A percentile compares a stretch with the other conserved stretches of the same genome.
Conservation (phyloP, 2,888 invertebrate species). For the Zele albiditarsus region DNA sequence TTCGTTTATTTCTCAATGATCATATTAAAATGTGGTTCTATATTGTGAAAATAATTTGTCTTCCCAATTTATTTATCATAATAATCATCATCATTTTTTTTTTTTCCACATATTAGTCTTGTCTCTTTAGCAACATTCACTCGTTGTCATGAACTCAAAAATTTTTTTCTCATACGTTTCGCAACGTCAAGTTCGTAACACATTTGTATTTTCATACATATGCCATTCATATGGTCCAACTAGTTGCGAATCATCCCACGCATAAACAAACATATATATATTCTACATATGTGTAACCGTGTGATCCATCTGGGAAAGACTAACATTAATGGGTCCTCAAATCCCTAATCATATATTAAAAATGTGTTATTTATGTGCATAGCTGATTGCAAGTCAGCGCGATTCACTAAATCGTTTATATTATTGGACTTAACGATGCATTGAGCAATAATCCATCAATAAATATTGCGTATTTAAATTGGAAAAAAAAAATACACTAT, state of each 20-base stretch:
- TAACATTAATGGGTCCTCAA: conserved; percentile 15
- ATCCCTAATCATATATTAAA: not conserved
- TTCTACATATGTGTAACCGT: conserved; percentile 19
- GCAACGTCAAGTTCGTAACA: conserved; percentile 14
- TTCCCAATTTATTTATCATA: not conserved
- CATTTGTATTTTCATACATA: conserved; percentile 25
- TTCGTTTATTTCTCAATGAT: not conserved
- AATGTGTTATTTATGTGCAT: not conserved
- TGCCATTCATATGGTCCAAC: conserved; percentile 23
- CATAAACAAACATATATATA: not conserved
- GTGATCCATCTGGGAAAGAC: conserved; percentile 7
- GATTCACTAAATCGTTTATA: not conserved
- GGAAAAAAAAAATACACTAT: not conserved
- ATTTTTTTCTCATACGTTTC: not conserved
- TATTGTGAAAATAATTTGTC: not conserved
- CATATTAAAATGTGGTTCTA: not conserved
- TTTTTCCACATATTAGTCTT: not conserved
- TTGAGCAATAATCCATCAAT: not conserved
- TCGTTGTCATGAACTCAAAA: not conserved
- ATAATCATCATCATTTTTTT: not conserved
- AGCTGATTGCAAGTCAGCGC: not conserved
- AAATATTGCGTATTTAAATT: not conserved
- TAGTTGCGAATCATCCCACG: conserved; percentile 26
- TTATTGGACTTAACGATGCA: not conserved
- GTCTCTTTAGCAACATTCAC: not conserved